phyloP scores from a whole-genome alignment of 2,113 vertebrate genomes.

The Corvus hawaiiensis region DNA sequence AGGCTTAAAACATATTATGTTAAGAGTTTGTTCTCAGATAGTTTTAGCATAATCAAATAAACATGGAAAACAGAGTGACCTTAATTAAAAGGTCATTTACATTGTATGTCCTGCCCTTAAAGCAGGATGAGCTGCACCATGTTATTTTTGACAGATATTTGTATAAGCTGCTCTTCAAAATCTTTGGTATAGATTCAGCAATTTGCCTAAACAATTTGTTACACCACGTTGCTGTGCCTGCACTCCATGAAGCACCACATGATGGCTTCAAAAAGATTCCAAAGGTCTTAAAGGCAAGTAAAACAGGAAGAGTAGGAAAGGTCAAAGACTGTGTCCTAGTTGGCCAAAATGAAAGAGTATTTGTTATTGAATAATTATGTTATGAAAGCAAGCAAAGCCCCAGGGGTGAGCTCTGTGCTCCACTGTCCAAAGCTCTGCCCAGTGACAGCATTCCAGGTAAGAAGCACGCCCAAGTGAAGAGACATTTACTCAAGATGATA shows the following conservation, averaged over 20 bases:
- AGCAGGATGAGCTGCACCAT: neutral
- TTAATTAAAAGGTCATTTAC: constrained; percentile 34
- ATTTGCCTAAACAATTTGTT: neutral
- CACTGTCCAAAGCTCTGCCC: neutral
- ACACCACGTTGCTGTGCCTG: neutral
- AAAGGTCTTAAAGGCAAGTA: neutral
- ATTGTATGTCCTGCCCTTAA: neutral
- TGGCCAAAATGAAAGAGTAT: neutral
- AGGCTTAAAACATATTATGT: neutral
- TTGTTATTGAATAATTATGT: constrained; percentile 34
- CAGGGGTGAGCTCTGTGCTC: neutral
- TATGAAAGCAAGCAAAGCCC: neutral
- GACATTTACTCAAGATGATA: neutral
- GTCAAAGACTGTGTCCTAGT: neutral
- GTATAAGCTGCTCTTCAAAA: neutral
- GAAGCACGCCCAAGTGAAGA: neutral
- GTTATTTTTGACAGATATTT: constrained; percentile 21
- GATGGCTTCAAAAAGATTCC: neutral
- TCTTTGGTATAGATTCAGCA: neutral
- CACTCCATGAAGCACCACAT: neutral
- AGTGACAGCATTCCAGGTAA: neutral
- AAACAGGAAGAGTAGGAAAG: constrained; percentile 15
- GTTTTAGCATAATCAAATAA: neutral
- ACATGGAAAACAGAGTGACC: neutral
- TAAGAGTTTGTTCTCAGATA: neutral